A percentile compares a stretch with the other conserved stretches of the same genome.
phyloP scores from a whole-genome alignment of 2,888 invertebrate species.

The Heliconius ismenius region DNA sequence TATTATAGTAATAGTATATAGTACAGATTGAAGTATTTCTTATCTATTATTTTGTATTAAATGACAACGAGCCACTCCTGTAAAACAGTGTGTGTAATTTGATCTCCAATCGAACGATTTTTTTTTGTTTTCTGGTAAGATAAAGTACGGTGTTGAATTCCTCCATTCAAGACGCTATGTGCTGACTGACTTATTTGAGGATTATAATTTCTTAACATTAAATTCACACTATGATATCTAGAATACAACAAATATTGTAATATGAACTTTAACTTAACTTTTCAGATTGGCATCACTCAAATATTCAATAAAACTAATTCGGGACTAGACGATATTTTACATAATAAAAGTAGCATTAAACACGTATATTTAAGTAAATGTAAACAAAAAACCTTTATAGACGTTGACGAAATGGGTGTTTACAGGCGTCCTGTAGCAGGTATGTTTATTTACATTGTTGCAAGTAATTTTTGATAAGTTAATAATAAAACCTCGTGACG shows the following conservation, averaged over 20 bases:
- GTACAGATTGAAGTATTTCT: not conserved
- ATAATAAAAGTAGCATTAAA: constrained; percentile 39
- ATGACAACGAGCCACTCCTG: too few relatives aligned
- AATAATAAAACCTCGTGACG: too few relatives aligned
- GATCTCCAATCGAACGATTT: too few relatives aligned
- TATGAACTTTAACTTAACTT: constrained; percentile 26
- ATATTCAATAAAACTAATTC: constrained; percentile 51
- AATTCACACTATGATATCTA: too few relatives aligned
- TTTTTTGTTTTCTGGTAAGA: not conserved
- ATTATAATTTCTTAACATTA: too few relatives aligned
- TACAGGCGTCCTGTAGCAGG: constrained; percentile 31
- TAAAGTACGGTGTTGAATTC: not conserved
- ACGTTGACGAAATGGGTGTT: constrained; percentile 61
- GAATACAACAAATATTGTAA: not conserved
- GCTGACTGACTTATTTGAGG: too few relatives aligned
- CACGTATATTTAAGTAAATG: constrained; percentile 55
- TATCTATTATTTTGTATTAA: not conserved
- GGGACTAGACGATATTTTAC: constrained; percentile 53
- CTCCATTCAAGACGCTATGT: not conserved
- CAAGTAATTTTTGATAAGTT: too few relatives aligned
- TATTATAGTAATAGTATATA: too few relatives aligned
- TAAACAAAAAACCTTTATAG: constrained; percentile 61
- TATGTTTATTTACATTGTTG: not conserved
- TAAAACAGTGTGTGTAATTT: not conserved
- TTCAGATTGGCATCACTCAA: constrained; percentile 54